Conservation (phyloP, 2,113 vertebrate genomes). For the Erpornis zantholeuca region DNA sequence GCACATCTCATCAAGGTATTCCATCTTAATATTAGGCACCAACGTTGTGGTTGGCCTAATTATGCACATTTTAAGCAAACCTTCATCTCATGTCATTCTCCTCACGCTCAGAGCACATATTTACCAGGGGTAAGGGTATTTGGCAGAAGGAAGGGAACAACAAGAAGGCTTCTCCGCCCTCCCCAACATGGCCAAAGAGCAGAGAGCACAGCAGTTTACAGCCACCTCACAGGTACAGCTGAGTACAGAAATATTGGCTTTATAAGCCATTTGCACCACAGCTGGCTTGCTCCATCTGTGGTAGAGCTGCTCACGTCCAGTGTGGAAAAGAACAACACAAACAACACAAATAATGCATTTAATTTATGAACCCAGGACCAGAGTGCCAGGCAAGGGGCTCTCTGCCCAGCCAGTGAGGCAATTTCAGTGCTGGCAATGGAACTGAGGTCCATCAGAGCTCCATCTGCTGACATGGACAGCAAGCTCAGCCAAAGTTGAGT, state of each 20-base stretch:
- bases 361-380: neutral
- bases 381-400: neutral
- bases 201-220: neutral
- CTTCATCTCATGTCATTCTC: neutral
- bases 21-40: neutral
- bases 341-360: neutral
- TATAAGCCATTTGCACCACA: neutral
- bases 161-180: neutral
- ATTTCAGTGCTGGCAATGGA: neutral
- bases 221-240: neutral
- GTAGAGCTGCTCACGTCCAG: neutral
- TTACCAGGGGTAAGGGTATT: neutral
- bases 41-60: neutral
- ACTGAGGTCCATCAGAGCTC: neutral
- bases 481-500: neutral
- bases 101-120: neutral
- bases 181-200: rapidly evolving
- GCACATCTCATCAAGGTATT: neutral
- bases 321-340: neutral
- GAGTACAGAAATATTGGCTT: neutral
- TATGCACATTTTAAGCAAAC: neutral
- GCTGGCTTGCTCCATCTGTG: neutral
- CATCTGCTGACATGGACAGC: constrained; percentile 33
- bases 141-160: neutral
- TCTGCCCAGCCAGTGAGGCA: neutral